These are phyloP conservation scores for Strix uralensis DNA, from an alignment of 2,113 vertebrate genomes.

Conservation along the genomic window DNA sequence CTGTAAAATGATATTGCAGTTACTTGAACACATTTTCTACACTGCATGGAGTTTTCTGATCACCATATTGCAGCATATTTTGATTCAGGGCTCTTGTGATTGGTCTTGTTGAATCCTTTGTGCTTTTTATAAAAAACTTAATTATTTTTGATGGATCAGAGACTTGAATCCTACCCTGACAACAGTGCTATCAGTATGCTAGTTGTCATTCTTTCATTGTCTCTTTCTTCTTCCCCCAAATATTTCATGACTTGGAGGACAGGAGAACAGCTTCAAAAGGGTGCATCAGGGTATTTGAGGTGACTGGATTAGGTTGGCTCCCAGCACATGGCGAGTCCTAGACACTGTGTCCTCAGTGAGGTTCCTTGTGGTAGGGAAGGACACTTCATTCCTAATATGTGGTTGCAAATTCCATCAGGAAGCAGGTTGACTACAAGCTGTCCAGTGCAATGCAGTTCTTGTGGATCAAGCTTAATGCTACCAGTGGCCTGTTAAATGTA, in stretches of 20 bases:
- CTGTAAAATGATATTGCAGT: not conserved
- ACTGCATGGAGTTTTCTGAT: not conserved
- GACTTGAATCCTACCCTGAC: not conserved
- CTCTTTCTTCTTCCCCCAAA: not conserved
- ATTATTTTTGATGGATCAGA: not conserved
- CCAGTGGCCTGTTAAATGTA: not conserved
- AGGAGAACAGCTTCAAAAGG: not conserved
- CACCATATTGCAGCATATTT: not conserved
- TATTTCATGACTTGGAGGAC: not conserved
- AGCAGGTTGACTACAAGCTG: not conserved
- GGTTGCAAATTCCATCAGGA: not conserved
- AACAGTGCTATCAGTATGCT: not conserved
- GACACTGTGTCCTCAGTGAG: not conserved
- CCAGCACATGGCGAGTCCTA: not conserved
- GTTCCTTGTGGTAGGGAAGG: not conserved
- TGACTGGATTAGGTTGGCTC: not conserved
- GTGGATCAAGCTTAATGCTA: not conserved
- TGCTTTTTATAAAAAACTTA: not conserved
- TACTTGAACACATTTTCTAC: not conserved
- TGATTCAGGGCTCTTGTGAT: not conserved
- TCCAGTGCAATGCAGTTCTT: not conserved
- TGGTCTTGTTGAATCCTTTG: not conserved
- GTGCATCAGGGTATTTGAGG: not conserved
- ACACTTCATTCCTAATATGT: not conserved
- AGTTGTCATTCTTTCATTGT: not conserved